Conservation (phyloP, 2,113 vertebrate genomes). For the Coryphaenoides rupestris region DNA sequence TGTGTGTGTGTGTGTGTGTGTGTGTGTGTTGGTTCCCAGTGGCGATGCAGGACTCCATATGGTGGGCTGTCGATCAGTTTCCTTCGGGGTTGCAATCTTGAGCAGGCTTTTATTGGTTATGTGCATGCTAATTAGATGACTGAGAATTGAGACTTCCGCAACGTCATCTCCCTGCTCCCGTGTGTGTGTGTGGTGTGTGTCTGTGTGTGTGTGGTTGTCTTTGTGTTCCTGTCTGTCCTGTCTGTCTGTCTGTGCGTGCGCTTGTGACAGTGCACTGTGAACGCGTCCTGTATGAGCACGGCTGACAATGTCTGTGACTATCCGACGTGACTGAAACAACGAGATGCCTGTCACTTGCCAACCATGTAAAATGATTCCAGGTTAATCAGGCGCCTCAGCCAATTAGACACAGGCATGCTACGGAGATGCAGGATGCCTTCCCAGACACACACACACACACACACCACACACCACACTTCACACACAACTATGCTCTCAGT, state of each 20-base stretch:
- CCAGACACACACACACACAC: constrained; percentile 29
- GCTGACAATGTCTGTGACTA: constrained; percentile 52
- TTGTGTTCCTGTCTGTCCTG: constrained; percentile 6
- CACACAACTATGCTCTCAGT: neutral
- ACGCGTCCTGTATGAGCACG: constrained; percentile 13
- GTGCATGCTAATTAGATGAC: constrained; percentile 69
- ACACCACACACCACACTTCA: constrained; percentile 11
- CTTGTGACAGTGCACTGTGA: neutral
- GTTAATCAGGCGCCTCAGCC: constrained; percentile 55
- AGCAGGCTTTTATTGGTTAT: constrained; percentile 66
- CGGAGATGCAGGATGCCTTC: constrained; percentile 48
- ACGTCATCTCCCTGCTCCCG: constrained; percentile 28
- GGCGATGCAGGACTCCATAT: constrained; percentile 59
- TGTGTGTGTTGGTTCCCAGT: constrained; percentile 44
- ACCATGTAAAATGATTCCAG: constrained; percentile 68
- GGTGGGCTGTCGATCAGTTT: constrained; percentile 66
- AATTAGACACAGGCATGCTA: constrained; percentile 63
- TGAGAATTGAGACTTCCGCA: constrained; percentile 45
- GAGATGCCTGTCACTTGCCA: constrained; percentile 70
- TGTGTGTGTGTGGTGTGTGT: too few species aligned
- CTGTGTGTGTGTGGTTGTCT: neutral
- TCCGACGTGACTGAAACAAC: constrained; percentile 45
- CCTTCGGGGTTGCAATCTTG: constrained; percentile 63
- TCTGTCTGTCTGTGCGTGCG: constrained; percentile 16
- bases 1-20: constrained; percentile 13